Conservation (phyloP, 2,888 invertebrate genomes). For the Amiota mariae region DNA sequence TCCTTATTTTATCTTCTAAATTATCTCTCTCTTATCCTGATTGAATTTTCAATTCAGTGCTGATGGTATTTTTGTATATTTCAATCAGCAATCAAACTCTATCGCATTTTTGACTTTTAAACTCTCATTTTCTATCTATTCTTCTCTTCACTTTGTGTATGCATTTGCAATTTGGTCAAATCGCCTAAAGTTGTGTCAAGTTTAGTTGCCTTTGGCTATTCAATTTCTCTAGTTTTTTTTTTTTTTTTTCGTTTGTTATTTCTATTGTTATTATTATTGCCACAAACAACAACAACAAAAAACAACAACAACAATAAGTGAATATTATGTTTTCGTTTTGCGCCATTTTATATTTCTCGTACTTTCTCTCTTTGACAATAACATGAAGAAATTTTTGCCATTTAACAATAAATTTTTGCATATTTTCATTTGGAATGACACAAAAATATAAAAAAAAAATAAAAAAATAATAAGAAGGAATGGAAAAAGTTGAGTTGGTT, state of each 20-base stretch:
- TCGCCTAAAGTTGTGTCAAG: not conserved
- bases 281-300: too few relatives aligned
- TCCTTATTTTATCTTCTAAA: too few relatives aligned
- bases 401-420: too few relatives aligned
- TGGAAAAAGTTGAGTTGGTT: not conserved
- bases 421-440: not conserved
- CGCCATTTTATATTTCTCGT: conserved; percentile 4
- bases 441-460: not conserved
- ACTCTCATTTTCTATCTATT: not conserved
- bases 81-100: conserved; percentile 16
- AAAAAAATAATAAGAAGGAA: not conserved
- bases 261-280: conserved; percentile 3
- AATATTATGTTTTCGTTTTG: conserved; percentile 12
- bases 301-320: not conserved
- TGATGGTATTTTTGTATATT: conserved; percentile 19
- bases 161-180: not conserved
- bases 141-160: not conserved
- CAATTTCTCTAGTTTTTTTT: not conserved
- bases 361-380: not conserved
- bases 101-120: not conserved
- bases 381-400: too few relatives aligned
- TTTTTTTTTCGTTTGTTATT: not conserved
- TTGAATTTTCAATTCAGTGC: not conserved
- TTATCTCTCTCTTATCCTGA: too few relatives aligned
- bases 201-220: conserved; percentile 12